Evolutionary conservation across 2,888 invertebrate species (phyloP), one percentile per base, ranked within the genome.

Genomic region (Synanthedon tipuliformis): DNA sequence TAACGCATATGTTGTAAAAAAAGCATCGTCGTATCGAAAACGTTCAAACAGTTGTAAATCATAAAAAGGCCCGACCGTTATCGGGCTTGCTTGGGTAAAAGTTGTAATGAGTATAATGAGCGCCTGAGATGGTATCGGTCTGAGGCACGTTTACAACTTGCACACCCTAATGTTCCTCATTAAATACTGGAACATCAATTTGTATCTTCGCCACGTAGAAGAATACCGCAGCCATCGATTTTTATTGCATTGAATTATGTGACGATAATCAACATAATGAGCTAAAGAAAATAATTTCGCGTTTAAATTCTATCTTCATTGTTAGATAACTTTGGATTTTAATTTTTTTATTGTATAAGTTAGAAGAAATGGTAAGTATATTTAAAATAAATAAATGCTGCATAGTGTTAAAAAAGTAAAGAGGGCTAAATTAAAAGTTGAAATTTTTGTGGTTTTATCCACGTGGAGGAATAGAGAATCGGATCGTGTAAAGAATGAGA

Each of bases 121-220:
- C 60, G 61, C 75, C 76, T 60, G 68, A 75, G 72, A 78, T 73
- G 77, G 77, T 59, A 66, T 69, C 66, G 62, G 59, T 58, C 55
- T 55, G 57, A 61, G 54, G 60, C 62, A 57, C 62, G 66, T 63
- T 63, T 64, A 56, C 65, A 59, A 62, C 65, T 62, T 65, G 67
- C 62, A 65, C 68, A 63, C 71, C 72, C 69, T 78, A 77, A 79
- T 78, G 73, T 69, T 66, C 63, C 68, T 71, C 73, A 76, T 75
- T 78, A 77, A 68, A 72, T 66, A 65, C 65, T 66, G 64, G 61
- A 66, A 68, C 69, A 68, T 64, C 71, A 74, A 76, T 78, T 77
- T 74, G 75, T 74, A 75, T 57, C 70, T 66, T 56, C 60, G 55
- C 67, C 69, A 71, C 69, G 71, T 68, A 71, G 61, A 61, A 61